phyloP scores from a whole-genome alignment of 2,797 vertebrate genomes.

The Podargus strigoides region DNA sequence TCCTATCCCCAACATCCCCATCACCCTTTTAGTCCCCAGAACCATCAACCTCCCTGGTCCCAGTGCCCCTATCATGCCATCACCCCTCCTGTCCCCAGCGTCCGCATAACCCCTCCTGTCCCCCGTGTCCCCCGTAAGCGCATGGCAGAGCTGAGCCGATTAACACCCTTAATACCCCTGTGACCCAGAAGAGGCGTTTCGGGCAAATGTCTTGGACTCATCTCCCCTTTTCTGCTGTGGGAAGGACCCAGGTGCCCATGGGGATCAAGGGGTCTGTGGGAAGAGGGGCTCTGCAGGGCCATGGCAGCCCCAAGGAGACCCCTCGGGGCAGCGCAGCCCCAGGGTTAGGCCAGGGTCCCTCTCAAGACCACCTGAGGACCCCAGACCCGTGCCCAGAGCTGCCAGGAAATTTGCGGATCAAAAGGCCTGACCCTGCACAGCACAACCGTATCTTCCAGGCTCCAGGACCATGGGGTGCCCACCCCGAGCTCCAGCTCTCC shows the following conservation, averaged over 20 bases:
- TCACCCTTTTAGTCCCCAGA: neutral
- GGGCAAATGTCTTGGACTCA: neutral
- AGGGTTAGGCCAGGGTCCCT: neutral
- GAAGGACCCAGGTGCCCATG: fast-evolving
- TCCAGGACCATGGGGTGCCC: fast-evolving
- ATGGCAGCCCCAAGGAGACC: neutral
- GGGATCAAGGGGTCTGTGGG: neutral
- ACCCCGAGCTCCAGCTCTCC: neutral
- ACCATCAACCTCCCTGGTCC: neutral
- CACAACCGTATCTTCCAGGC: neutral
- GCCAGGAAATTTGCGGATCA: neutral
- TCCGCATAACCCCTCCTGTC: neutral
- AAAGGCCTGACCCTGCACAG: neutral
- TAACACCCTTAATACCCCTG: slow-evolving; percentile 12
- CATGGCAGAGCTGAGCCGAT: neutral
- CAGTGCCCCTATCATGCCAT: neutral
- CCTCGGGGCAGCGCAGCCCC: neutral
- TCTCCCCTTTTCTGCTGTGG: fast-evolving
- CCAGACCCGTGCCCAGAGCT: fast-evolving
- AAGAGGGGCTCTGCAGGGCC: neutral
- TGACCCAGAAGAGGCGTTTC: slow-evolving; percentile 19
- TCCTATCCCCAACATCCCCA: neutral
- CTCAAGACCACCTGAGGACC: fast-evolving
- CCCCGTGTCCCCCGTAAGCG: neutral
- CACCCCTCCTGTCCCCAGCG: neutral